Conservation (phyloP, 2,888 invertebrate genomes). For the Himalopsyche anomala region DNA sequence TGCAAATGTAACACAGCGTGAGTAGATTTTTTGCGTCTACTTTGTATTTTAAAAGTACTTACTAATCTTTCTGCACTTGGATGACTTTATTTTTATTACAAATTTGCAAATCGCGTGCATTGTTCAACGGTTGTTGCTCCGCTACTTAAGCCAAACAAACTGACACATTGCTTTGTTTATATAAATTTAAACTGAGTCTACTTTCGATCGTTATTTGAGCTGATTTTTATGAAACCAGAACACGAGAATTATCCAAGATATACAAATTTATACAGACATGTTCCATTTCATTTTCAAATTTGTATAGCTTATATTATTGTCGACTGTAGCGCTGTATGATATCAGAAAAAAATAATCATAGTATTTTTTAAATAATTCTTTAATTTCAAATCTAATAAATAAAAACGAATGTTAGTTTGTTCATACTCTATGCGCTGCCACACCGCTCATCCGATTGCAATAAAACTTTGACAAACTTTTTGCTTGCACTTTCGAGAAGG, state of each 20-base stretch:
- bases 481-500: no score
- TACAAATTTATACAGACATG: background rate
- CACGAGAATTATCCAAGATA: constrained; percentile 21
- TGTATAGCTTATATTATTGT: background rate
- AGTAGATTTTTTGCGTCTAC: background rate
- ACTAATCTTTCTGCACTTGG: background rate
- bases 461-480: no score
- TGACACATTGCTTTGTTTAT: constrained; percentile 9
- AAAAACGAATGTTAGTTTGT: no score
- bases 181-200: constrained; percentile 23
- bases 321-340: no score
- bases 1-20: background rate
- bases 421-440: no score
- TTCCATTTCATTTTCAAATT: constrained; percentile 16
- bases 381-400: no score
- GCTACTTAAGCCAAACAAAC: constrained; percentile 9
- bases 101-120: constrained; percentile 42
- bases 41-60: background rate
- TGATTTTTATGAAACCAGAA: constrained; percentile 14
- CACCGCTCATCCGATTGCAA: no score
- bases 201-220: constrained; percentile 23
- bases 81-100: constrained; percentile 34
- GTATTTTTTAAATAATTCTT: no score
- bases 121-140: constrained; percentile 12
- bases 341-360: no score